phyloP scores from a whole-genome alignment of 1,140 invertebrate species.

The Penaeus chinensis region DNA sequence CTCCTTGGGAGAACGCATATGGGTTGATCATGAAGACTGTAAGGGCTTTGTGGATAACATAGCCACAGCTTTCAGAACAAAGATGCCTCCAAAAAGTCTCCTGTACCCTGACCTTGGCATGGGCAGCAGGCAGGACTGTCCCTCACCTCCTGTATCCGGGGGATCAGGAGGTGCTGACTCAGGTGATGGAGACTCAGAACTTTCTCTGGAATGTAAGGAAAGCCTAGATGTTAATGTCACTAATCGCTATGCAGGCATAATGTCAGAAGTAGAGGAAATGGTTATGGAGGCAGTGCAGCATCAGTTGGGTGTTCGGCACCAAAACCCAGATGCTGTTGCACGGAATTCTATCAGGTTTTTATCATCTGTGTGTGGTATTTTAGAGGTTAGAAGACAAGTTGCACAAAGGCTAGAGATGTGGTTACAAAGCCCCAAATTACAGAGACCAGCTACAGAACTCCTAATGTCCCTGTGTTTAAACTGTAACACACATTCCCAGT shows the following conservation, averaged over 20 bases:
- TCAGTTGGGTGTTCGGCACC: constrained; percentile 81
- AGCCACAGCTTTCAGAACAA: constrained; percentile 87
- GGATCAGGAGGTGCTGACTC: constrained; percentile 58
- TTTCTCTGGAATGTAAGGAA: constrained; percentile 63
- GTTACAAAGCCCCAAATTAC: constrained; percentile 95
- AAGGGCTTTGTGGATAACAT: constrained; percentile 94
- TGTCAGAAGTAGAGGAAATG: constrained; percentile 81
- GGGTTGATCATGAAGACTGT: constrained; percentile 93
- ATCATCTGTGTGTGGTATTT: constrained; percentile 85
- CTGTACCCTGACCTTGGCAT: constrained; percentile 61
- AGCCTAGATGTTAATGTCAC: constrained; percentile 61
- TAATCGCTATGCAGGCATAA: constrained; percentile 74
- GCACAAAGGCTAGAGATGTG: constrained; percentile 89
- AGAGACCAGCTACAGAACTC: constrained; percentile 92
- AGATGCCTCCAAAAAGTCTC: constrained; percentile 72
- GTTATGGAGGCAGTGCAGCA: constrained; percentile 90
- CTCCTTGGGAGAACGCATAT: constrained; percentile 88
- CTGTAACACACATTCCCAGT: constrained; percentile 80
- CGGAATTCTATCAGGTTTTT: constrained; percentile 89
- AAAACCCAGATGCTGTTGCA: constrained; percentile 86
- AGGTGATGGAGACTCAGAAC: constrained; percentile 61
- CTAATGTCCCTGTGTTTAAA: constrained; percentile 92
- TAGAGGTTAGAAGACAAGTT: constrained; percentile 85
- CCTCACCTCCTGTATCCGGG: constrained; percentile 63
- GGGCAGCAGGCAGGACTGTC: constrained; percentile 61